These are phyloP conservation scores for Oxytorus armatus DNA, from an alignment of 2,888 invertebrate genomes.

Conservation along the genomic window DNA sequence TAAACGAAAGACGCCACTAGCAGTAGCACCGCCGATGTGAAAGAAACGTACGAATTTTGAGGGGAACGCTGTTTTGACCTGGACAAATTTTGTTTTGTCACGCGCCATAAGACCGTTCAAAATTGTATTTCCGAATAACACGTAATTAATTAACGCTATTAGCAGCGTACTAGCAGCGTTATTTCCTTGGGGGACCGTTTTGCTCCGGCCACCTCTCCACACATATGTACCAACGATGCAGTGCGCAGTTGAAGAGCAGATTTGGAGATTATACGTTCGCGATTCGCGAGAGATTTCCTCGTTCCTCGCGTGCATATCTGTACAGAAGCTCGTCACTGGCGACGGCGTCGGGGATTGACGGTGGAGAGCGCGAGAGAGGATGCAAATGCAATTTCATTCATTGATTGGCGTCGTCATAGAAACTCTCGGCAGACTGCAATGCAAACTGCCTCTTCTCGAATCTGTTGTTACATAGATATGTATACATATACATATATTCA, in stretches of 20 bases:
- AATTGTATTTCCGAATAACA: too few relatives aligned
- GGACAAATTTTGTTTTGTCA: too few relatives aligned
- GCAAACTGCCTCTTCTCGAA: conserved; percentile 67
- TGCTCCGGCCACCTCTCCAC: too few relatives aligned
- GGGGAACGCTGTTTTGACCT: too few relatives aligned
- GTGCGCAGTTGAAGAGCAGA: conserved; percentile 17
- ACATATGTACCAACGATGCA: conserved; percentile 7
- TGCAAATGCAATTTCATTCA: conserved; percentile 79
- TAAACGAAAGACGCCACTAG: too few relatives aligned
- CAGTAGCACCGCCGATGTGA: too few relatives aligned
- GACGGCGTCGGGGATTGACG: not conserved
- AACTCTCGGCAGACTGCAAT: conserved; percentile 69
- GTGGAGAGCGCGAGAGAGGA: conserved; percentile 42
- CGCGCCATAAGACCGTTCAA: too few relatives aligned
- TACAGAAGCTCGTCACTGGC: conserved; percentile 16
- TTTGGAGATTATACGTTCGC: conserved; percentile 36
- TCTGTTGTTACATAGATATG: conserved; percentile 38
- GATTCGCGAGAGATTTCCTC: conserved; percentile 39
- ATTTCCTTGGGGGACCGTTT: too few relatives aligned
- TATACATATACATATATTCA: conserved; percentile 28
- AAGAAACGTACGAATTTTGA: too few relatives aligned
- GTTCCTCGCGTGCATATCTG: not conserved
- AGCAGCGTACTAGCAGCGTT: too few relatives aligned
- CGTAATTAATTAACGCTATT: too few relatives aligned
- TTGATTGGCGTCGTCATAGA: conserved; percentile 77